phyloP scores from a whole-genome alignment of 2,113 vertebrate genomes.

The Gymnobelideus leadbeateri region DNA sequence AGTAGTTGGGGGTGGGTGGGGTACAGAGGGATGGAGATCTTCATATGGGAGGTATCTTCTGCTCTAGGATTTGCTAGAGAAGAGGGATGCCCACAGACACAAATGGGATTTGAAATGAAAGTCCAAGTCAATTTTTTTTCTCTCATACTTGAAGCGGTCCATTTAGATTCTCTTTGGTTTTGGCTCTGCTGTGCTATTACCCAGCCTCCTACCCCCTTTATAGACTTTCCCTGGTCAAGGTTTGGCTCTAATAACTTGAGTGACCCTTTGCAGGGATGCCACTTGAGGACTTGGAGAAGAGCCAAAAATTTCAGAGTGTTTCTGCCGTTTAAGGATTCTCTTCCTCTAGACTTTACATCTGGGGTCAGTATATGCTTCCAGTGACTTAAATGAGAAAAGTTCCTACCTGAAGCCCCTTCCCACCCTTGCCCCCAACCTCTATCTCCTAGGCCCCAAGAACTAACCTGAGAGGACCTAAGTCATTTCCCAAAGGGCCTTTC shows the following conservation, averaged over 20 bases:
- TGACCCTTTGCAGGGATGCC: background rate
- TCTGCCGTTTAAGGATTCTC: conserved; percentile 20
- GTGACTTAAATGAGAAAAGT: conserved; percentile 7
- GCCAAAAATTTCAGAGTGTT: background rate
- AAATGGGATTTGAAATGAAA: background rate
- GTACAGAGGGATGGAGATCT: background rate
- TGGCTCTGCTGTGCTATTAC: background rate
- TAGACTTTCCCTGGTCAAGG: background rate
- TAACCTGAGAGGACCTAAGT: conserved; percentile 54
- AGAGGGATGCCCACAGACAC: background rate
- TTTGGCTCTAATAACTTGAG: background rate
- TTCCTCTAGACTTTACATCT: conserved; percentile 27
- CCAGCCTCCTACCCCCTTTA: background rate
- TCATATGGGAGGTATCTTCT: background rate
- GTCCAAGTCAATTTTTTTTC: background rate
- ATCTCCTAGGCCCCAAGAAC: conserved; percentile 33
- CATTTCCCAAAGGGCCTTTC: conserved; percentile 52
- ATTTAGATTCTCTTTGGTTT: background rate
- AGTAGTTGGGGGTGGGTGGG: background rate
- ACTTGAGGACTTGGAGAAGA: background rate
- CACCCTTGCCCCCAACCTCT: conserved; percentile 38
- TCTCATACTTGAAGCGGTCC: background rate
- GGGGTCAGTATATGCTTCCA: conserved; percentile 9
- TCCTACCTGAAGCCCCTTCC: background rate
- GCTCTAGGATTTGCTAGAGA: background rate